Evolutionary conservation across 2,113 vertebrate genomes (phyloP).

Genomic region (Orcinus orca): DNA sequence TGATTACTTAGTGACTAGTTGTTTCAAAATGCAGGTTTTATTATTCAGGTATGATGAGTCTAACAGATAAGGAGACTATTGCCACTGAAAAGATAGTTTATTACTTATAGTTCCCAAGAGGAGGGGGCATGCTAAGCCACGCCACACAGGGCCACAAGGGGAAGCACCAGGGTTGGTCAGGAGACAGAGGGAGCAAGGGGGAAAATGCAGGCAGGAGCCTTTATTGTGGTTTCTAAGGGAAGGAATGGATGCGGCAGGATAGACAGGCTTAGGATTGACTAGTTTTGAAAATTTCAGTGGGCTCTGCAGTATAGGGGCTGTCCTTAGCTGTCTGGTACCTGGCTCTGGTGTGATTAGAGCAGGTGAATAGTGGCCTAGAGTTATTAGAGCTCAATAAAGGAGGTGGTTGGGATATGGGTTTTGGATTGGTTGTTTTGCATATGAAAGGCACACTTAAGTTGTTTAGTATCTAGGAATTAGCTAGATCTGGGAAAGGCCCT

Average conservation of each 20-base stretch:
- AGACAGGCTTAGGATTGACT: background rate
- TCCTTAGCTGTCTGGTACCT: background rate
- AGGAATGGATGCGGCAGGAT: background rate
- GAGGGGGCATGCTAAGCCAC: background rate
- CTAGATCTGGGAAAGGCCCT: background rate
- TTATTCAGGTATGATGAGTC: background rate
- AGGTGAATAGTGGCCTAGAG: background rate
- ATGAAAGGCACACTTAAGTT: background rate
- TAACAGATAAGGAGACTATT: background rate
- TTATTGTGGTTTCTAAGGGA: background rate
- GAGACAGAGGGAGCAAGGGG: background rate
- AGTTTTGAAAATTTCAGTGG: background rate
- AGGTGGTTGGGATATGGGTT: background rate
- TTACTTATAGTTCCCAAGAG: background rate
- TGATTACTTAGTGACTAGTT: background rate
- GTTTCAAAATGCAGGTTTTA: slow-evolving; percentile 22
- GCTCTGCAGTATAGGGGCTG: background rate
- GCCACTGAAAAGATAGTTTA: background rate
- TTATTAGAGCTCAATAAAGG: background rate
- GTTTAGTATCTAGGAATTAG: background rate
- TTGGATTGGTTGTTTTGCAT: background rate
- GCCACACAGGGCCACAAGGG: background rate
- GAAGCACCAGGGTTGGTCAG: background rate
- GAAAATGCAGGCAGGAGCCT: background rate
- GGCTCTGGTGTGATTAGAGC: background rate